These are phyloP conservation scores for Drosophila helvetica DNA, from an alignment of 2,888 invertebrate genomes.

Conservation along the genomic window DNA sequence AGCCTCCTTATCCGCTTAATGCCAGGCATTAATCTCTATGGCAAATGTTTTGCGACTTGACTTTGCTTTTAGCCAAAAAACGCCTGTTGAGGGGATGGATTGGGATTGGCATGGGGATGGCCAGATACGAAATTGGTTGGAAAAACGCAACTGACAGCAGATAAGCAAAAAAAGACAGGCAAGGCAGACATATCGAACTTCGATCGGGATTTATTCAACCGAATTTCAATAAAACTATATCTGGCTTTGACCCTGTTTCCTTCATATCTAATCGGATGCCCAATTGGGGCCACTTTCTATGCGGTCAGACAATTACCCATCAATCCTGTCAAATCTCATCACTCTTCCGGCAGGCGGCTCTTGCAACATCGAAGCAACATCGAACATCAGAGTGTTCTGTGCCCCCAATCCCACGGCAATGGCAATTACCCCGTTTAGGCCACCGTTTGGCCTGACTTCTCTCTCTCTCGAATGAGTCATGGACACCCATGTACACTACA, in stretches of 20 bases:
- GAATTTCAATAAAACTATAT: constrained; percentile 1
- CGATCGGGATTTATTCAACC: neutral
- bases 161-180: constrained; percentile 12
- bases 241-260: constrained; percentile 59
- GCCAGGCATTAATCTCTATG: constrained; percentile 50
- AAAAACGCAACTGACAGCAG: neutral
- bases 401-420: constrained; percentile 24
- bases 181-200: constrained; percentile 5
- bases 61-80: constrained; percentile 31
- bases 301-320: constrained; percentile 22
- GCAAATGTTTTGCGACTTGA: constrained; percentile 31
- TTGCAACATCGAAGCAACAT: constrained; percentile 9
- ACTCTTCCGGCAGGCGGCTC: constrained; percentile 9
- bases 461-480: constrained; percentile 21
- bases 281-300: constrained; percentile 36
- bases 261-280: constrained; percentile 52
- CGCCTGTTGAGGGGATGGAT: neutral
- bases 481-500: neutral
- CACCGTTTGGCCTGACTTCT: constrained; percentile 8
- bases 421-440: constrained; percentile 8
- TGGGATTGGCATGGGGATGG: neutral
- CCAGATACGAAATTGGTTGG: constrained; percentile 19
- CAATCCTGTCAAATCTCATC: constrained; percentile 31
- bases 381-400: constrained; percentile 9
- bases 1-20: constrained; percentile 37